These are phyloP conservation scores for Melozone crissalis DNA, from an alignment of 2,113 vertebrate species.

Conservation along the genomic window DNA sequence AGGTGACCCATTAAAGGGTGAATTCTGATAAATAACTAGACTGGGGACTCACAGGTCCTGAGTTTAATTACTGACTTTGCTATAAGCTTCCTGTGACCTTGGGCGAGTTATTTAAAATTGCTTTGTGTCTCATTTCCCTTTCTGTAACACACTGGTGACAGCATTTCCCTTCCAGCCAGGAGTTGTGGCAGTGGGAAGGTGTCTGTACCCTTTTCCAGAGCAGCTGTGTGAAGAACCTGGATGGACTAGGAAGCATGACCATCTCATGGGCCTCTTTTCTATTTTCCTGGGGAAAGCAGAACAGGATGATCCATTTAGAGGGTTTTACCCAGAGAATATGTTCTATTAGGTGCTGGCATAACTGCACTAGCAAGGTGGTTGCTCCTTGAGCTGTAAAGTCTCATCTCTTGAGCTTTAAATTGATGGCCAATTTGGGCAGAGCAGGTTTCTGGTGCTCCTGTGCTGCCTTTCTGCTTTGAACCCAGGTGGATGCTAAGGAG, in stretches of 20 bases:
- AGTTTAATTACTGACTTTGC: constrained; percentile 9
- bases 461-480: neutral
- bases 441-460: neutral
- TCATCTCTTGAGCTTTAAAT: neutral
- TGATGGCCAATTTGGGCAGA: neutral
- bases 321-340: neutral
- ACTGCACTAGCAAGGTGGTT: neutral
- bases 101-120: neutral
- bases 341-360: neutral
- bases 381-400: neutral
- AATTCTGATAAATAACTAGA: neutral
- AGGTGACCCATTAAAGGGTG: neutral
- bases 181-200: neutral
- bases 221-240: neutral
- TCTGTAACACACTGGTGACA: neutral
- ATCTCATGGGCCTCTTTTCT: neutral
- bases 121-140: constrained; percentile 41
- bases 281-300: neutral
- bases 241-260: neutral
- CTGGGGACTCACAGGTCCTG: neutral
- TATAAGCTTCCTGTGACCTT: constrained; percentile 42
- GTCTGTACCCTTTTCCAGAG: neutral
- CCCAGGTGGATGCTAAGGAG: accelerated
- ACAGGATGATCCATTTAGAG: neutral
- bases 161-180: constrained; percentile 28